Evolutionary conservation across 2,888 invertebrate genomes (phyloP).

Genomic region (Sclerodermus sp.): DNA sequence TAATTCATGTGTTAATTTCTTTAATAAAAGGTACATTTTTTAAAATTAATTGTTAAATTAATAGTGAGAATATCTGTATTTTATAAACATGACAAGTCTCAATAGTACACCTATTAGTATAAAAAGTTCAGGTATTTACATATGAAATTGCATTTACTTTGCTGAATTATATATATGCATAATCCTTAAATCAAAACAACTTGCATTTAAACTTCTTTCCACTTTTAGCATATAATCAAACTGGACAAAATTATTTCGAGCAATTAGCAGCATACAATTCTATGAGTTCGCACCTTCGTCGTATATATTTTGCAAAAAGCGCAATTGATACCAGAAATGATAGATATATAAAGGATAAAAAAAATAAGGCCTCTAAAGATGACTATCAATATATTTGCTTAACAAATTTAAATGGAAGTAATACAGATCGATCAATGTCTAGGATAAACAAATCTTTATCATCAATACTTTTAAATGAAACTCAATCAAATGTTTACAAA

Average conservation of each 20-base stretch:
- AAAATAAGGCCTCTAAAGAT: conserved; percentile 7
- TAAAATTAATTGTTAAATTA: too few relatives aligned
- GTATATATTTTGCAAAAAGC: conserved; percentile 46
- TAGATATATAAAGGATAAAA: conserved; percentile 23
- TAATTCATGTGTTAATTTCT: too few relatives aligned
- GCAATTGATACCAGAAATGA: conserved; percentile 46
- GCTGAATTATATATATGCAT: not conserved
- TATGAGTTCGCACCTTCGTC: conserved; percentile 48
- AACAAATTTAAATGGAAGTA: not conserved
- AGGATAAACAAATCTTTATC: too few relatives aligned
- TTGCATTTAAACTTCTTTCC: not conserved
- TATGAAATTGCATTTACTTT: not conserved
- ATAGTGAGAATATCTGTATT: too few relatives aligned
- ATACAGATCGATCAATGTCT: too few relatives aligned
- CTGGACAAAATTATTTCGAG: conserved; percentile 46
- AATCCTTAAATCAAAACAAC: not conserved
- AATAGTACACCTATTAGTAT: conserved; percentile 21
- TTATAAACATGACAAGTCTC: conserved; percentile 31
- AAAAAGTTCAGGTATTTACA: conserved; percentile 34
- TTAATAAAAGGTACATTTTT: too few relatives aligned
- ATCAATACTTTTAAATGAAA: too few relatives aligned
- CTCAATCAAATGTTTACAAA: too few relatives aligned
- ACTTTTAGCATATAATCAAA: conserved; percentile 44
- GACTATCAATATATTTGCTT: conserved; percentile 5
- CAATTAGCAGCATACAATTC: conserved; percentile 48